Percentiles rank a stretch among this genome's conserved stretches.
phyloP scores from a whole-genome alignment of 37 sponge, comb jelly and placozoan species.

The Bolinopsis microptera region DNA sequence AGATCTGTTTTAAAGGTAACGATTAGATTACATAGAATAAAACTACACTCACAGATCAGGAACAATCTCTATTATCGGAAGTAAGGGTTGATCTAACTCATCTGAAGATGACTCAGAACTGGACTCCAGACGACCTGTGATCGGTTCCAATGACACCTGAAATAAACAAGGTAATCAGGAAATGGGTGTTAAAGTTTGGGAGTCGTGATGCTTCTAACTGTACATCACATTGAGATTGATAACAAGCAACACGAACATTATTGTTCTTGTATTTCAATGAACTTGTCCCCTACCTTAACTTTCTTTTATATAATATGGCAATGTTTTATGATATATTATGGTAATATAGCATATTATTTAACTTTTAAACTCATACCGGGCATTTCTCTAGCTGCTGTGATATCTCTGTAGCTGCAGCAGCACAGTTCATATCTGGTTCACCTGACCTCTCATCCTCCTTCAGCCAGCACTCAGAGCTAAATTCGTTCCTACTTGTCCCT shows the following conservation, averaged over 20 bases:
- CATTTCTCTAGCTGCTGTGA: conserved; percentile 37
- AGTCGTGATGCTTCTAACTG: too few species aligned
- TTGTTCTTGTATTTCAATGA: too few species aligned
- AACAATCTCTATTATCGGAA: neutral
- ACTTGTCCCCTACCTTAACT: too few species aligned
- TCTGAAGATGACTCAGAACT: neutral
- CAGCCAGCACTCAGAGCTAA: conserved; percentile 38
- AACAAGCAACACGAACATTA: too few species aligned
- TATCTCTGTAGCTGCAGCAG: conserved; percentile 62
- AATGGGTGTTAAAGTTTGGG: too few species aligned
- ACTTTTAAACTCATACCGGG: neutral
- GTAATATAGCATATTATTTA: too few species aligned
- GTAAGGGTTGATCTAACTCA: neutral
- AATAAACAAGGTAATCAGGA: too few species aligned
- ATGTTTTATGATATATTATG: too few species aligned
- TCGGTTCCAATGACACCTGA: neutral
- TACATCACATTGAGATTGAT: too few species aligned
- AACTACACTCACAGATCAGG: neutral
- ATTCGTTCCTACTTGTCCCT: neutral
- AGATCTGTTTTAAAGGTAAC: too few species aligned
- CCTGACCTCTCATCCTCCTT: conserved; percentile 14
- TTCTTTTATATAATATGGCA: too few species aligned
- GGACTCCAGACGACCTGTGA: neutral
- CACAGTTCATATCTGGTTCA: conserved; percentile 50
- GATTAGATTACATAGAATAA: too few species aligned